Conservation (phyloP, 2,888 invertebrate genomes). For the Melinopterus prodromus region DNA sequence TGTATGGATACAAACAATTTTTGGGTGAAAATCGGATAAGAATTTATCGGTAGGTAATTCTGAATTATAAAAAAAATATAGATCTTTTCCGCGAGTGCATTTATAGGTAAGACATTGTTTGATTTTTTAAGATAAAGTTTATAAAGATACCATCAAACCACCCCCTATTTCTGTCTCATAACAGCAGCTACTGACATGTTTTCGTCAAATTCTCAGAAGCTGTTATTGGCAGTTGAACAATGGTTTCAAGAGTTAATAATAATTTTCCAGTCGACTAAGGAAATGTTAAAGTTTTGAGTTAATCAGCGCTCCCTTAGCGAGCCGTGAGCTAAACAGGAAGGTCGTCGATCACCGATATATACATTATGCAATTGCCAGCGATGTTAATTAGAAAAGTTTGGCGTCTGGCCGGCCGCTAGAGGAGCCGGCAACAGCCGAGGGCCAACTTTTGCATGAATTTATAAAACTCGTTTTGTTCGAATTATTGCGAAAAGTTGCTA, state of each 20-base stretch:
- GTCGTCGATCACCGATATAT: neutral
- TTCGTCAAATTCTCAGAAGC: too few relatives aligned
- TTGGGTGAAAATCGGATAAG: too few relatives aligned
- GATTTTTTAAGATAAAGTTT: too few relatives aligned
- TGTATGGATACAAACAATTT: too few relatives aligned
- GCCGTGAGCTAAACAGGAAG: neutral
- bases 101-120: too few relatives aligned
- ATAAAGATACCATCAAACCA: too few relatives aligned
- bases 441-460: neutral
- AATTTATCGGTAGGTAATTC: too few relatives aligned
- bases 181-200: too few relatives aligned
- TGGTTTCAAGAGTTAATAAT: neutral
- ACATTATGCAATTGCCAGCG: neutral
- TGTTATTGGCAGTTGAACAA: too few relatives aligned
- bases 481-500: neutral
- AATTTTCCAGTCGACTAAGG: neutral
- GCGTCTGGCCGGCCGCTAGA: neutral
- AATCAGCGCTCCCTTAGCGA: neutral
- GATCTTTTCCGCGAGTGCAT: too few relatives aligned
- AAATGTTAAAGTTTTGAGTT: neutral
- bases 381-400: neutral
- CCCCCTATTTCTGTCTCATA: too few relatives aligned
- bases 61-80: too few relatives aligned
- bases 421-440: neutral
- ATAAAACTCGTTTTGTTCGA: slow-evolving; percentile 4